Conservation (phyloP, 1,140 invertebrate species). For the Aculops lycopersici region DNA sequence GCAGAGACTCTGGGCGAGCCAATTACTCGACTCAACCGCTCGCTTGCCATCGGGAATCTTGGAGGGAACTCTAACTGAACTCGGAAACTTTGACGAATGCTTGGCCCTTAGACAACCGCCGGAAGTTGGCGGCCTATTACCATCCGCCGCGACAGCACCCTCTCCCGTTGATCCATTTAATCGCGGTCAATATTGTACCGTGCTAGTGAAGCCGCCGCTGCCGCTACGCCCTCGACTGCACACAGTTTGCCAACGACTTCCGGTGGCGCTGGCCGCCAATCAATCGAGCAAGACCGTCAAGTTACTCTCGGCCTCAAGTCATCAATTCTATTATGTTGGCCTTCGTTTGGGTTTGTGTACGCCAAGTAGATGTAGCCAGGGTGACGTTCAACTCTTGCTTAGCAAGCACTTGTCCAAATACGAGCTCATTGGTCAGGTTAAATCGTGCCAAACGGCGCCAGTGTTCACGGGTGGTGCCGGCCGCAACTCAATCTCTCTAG, state of each 20-base stretch:
- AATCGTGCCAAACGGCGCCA: no score
- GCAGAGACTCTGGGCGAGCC: neutral
- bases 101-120: slow-evolving; percentile 1
- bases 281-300: neutral
- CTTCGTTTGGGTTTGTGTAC: slow-evolving; percentile 4
- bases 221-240: neutral
- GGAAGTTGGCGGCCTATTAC: no score
- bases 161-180: neutral
- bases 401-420: neutral
- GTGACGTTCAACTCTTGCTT: slow-evolving; percentile 5
- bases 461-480: no score
- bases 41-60: slow-evolving; percentile 1
- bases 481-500: neutral
- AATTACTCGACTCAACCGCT: neutral
- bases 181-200: neutral
- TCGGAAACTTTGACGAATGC: slow-evolving; percentile 5
- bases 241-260: neutral
- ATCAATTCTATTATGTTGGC: neutral
- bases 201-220: neutral
- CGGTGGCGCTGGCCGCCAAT: neutral
- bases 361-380: slow-evolving; percentile 2
- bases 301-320: neutral
- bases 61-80: slow-evolving; percentile 2
- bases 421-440: neutral
- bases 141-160: neutral